Percentiles rank a stretch among this genome's conserved stretches.
Conservation (phyloP, 2,797 vertebrate species). For the Rousettus madagascariensis region DNA sequence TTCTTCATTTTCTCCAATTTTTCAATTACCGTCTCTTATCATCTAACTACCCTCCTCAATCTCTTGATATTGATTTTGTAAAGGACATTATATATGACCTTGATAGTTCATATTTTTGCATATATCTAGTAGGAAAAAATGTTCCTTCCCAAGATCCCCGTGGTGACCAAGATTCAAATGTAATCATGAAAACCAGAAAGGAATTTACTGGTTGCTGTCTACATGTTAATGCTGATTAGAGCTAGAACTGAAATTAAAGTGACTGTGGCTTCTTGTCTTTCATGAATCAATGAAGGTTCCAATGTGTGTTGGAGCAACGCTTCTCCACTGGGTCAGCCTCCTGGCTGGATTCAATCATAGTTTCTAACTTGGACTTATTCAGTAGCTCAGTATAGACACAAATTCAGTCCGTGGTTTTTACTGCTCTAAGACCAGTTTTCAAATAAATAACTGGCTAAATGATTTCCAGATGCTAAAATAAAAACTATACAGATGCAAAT, state of each 20-base stretch:
- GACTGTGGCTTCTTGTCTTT: slow-evolving; percentile 43
- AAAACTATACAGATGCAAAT: slow-evolving; percentile 76
- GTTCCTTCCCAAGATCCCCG: not conserved
- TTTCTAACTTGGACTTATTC: slow-evolving; percentile 55
- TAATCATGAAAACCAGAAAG: slow-evolving; percentile 15
- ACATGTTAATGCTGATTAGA: not conserved
- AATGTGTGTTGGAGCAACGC: slow-evolving; percentile 8
- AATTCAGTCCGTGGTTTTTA: slow-evolving; percentile 51
- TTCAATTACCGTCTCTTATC: not conserved
- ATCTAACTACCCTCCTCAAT: not conserved
- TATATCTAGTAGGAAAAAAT: not conserved
- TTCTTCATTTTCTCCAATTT: slow-evolving; percentile 37
- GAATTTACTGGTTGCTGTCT: not conserved
- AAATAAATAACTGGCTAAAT: slow-evolving; percentile 75
- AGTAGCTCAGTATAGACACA: slow-evolving; percentile 57
- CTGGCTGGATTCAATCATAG: slow-evolving; percentile 58
- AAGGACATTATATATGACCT: slow-evolving; percentile 1
- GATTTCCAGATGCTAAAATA: slow-evolving; percentile 75
- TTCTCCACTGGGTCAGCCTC: slow-evolving; percentile 28
- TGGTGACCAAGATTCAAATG: not conserved
- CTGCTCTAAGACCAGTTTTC: slow-evolving; percentile 66
- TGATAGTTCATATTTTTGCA: slow-evolving; percentile 27
- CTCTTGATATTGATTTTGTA: slow-evolving; percentile 25
- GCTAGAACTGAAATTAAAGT: not conserved
- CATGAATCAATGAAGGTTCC: slow-evolving; percentile 22